A percentile compares a stretch with the other conserved stretches of the same genome.
Evolutionary conservation across 2,888 invertebrate species (phyloP).

Genomic region (Xestia xanthographa): DNA sequence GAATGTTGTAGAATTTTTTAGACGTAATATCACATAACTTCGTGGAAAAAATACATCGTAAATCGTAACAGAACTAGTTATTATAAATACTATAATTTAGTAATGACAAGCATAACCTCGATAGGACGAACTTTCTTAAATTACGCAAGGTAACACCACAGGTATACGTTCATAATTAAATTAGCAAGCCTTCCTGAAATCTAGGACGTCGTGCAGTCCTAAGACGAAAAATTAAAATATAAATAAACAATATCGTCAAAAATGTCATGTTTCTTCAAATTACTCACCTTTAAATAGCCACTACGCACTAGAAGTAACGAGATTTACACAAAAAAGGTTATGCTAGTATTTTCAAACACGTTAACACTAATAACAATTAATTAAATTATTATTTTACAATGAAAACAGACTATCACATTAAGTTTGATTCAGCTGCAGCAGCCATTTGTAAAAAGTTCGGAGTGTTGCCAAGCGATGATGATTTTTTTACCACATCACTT

Average conservation of each 20-base stretch:
- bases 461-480: conserved; percentile 3
- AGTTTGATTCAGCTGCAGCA: conserved; percentile 62
- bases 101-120: conserved; percentile 42
- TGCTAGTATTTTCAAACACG: conserved; percentile 53
- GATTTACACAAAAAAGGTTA: conserved; percentile 48
- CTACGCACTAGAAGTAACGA: conserved; percentile 52
- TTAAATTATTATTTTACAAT: conserved; percentile 62
- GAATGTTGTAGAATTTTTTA: background rate
- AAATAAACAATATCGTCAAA: conserved; percentile 62
- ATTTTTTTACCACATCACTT: conserved; percentile 8
- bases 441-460: conserved; percentile 59
- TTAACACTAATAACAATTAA: conserved; percentile 54
- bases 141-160: conserved; percentile 13
- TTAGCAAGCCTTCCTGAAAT: conserved; percentile 44
- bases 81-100: conserved; percentile 40
- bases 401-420: conserved; percentile 64
- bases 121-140: conserved; percentile 17
- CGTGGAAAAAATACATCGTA: conserved; percentile 15
- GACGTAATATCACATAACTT: conserved; percentile 1
- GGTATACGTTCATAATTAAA: conserved; percentile 45
- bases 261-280: conserved; percentile 35
- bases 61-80: conserved; percentile 16
- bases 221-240: conserved; percentile 52
- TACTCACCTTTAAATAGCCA: conserved; percentile 56
- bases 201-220: conserved; percentile 19